Percentiles rank a stretch among this genome's conserved stretches.
Conservation (phyloP, 2,888 invertebrate species). For the Andrena trimmerana region DNA sequence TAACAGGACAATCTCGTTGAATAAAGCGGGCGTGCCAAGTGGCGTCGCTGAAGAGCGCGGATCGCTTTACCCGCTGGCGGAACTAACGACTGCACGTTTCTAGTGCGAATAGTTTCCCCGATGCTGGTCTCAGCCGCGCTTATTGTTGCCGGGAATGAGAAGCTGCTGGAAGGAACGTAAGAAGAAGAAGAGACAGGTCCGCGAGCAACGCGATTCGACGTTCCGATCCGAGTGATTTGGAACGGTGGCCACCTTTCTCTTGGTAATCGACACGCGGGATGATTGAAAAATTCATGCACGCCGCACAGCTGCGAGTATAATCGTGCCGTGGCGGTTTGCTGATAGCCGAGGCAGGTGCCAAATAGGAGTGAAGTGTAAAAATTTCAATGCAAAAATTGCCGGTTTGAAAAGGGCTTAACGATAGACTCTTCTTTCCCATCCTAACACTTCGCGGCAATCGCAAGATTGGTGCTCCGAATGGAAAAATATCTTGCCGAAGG, state of each 20-base stretch:
- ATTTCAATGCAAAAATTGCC: background rate
- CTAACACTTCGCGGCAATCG: too few relatives aligned
- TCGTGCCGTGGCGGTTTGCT: background rate
- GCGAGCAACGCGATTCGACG: conserved; percentile 60
- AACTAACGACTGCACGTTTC: conserved; percentile 49
- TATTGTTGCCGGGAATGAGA: conserved; percentile 15
- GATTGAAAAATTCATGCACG: conserved; percentile 34
- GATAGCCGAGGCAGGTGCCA: background rate
- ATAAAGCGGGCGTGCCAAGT: background rate
- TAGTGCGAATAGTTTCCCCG: conserved; percentile 15
- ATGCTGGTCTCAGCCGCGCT: background rate
- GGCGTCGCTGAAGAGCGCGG: conserved; percentile 1
- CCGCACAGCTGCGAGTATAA: background rate
- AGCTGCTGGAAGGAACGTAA: conserved; percentile 2
- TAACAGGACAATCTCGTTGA: conserved; percentile 9
- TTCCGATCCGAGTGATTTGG: conserved; percentile 65
- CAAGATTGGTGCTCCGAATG: background rate
- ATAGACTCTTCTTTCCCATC: too few relatives aligned
- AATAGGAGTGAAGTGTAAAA: background rate
- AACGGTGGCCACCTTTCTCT: conserved; percentile 82
- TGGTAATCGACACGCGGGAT: conserved; percentile 72
- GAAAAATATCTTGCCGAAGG: background rate
- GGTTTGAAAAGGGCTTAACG: background rate
- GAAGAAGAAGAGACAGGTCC: conserved; percentile 49
- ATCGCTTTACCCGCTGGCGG: conserved; percentile 21